A percentile compares a stretch with the other conserved stretches of the same genome.
phyloP scores from a whole-genome alignment of 2,888 invertebrate genomes.

The Agonopterix subpropinquella region DNA sequence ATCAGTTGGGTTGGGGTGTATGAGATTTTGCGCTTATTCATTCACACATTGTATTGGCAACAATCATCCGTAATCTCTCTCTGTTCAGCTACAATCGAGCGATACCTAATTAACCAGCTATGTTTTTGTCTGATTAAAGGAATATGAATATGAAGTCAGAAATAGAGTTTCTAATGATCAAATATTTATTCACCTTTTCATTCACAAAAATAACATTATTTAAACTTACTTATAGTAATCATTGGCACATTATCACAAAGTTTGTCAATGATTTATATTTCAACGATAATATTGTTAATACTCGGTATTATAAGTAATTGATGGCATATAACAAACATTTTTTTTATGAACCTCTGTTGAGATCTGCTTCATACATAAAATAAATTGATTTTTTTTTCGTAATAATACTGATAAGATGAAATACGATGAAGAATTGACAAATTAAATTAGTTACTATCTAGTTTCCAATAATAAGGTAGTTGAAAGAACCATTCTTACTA shows the following conservation, averaged over 20 bases:
- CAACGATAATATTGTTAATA: constrained; percentile 11
- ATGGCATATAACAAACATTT: neutral
- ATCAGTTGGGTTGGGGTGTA: too few species aligned
- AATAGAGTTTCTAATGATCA: too few species aligned
- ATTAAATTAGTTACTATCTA: too few species aligned
- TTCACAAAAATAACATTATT: neutral
- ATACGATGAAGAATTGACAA: neutral
- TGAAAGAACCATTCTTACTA: too few species aligned
- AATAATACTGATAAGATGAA: neutral
- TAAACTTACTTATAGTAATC: constrained; percentile 59
- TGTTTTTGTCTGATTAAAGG: too few species aligned
- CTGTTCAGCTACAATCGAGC: too few species aligned
- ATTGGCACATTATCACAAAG: constrained; percentile 77
- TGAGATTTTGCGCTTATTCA: too few species aligned
- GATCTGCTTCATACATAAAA: neutral
- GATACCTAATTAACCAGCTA: too few species aligned
- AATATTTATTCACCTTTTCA: neutral
- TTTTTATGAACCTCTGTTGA: neutral
- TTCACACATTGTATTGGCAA: too few species aligned
- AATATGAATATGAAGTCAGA: too few species aligned
- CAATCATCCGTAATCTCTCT: too few species aligned
- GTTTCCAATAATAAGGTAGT: too few species aligned
- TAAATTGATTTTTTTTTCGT: neutral
- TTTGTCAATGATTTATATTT: constrained; percentile 61
- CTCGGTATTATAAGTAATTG: neutral